A percentile compares a stretch with the other conserved stretches of the same genome.
phyloP scores from a whole-genome alignment of 2,888 invertebrate genomes.

The Pristionchus mayeri region DNA sequence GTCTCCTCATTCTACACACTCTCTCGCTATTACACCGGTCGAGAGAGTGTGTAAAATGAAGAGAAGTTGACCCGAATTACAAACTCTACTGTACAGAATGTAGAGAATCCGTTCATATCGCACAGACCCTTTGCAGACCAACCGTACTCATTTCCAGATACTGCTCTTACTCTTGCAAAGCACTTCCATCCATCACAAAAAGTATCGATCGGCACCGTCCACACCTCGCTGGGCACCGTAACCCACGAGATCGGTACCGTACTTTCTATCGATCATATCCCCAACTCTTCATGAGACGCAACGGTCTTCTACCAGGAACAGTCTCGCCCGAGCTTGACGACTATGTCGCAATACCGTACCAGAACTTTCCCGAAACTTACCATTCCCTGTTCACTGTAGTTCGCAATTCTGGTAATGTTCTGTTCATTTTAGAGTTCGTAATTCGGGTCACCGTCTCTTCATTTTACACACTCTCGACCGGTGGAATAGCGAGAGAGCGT shows the following conservation, averaged over 20 bases:
- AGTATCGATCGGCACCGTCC: conserved; percentile 72
- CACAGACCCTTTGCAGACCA: too few species aligned
- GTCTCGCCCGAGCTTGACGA: conserved; percentile 72
- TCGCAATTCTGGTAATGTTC: too few species aligned
- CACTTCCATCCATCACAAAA: conserved; percentile 60
- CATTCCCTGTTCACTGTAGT: conserved; percentile 67
- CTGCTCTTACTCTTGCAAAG: conserved; percentile 72
- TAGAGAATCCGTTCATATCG: too few species aligned
- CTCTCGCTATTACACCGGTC: too few species aligned
- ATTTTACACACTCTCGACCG: too few species aligned
- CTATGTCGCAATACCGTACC: conserved; percentile 65
- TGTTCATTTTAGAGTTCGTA: too few species aligned
- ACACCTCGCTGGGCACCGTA: conserved; percentile 71
- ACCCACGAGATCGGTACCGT: conserved; percentile 72
- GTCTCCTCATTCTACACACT: too few species aligned
- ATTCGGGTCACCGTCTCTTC: too few species aligned
- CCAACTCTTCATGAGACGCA: conserved; percentile 66
- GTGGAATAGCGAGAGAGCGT: too few species aligned
- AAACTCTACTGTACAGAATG: too few species aligned
- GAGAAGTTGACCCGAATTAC: too few species aligned
- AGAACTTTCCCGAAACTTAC: conserved; percentile 63
- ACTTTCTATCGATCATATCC: background rate
- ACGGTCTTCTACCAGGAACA: conserved; percentile 75
- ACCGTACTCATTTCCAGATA: conserved; percentile 62
- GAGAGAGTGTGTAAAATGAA: too few species aligned